Evolutionary conservation across 1,140 invertebrate species (phyloP), one percentile per base, ranked within the genome.

Genomic region (Drosophila bipectinata): DNA sequence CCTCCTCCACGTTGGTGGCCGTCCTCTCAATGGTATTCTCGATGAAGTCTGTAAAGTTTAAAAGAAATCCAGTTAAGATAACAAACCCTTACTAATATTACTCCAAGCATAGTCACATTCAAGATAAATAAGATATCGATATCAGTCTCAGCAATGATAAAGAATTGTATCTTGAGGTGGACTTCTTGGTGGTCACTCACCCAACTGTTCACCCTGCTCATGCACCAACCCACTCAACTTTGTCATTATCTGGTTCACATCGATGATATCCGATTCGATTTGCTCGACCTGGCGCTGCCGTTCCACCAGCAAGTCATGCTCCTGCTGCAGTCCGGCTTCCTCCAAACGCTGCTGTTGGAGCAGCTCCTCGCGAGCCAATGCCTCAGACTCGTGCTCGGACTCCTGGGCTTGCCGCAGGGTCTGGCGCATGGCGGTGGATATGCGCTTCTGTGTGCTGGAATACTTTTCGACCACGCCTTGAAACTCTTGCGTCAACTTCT

Each of bases 221-320:
- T 96, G 93, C 1, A 98, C 96, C 82, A 98, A 92, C 44, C 94
- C 94, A 4, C 95, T 95, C n/a, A 99, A 92, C 77, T 98, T 95
- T 64, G 96, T 95, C 95, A 98, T 98, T 55, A 99, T 98, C 91
- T 97, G 95, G 92, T 98, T 98, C 0, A 98, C 96, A 92, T 98
- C 97, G 56, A 97, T 92, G 58, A 99, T 96, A 91, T 98, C 96
- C 3, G 94, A 94, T 92, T 98, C 96, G 48, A 97, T 96, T 88
- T 94, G 93, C 71, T 93, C 94, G 61, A 97, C 94, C 88, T 95
- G 94, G 18, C 95, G 93, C 77, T 96, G 95, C 39, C 95, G 93
- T 67, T 97, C 96, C 24, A 95, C 72, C 41, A 96, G 79, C 93
- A 97, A 93, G 90, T 96, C 95, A 92, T 97, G 96, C 91, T 97